Base-by-base conservation (phyloP, 1,140 invertebrate genomes). In the Drosophila orena region DNA sequence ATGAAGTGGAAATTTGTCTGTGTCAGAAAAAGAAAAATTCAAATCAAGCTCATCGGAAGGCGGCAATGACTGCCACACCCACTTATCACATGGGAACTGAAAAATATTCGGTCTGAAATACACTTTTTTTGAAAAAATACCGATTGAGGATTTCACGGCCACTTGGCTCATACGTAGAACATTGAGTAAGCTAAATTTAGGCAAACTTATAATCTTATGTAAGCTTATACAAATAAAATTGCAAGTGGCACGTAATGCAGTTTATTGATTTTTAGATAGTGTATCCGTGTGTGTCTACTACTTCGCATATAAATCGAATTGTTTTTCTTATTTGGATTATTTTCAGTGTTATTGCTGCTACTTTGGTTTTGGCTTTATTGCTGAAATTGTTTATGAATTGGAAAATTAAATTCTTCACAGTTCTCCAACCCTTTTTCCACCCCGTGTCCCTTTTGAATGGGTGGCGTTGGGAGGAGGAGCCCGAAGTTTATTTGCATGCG, bases 371-470 rank as follows among this genome's bases (percentile, higher is more conserved):
- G 66, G 58, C 53, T 81, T 85, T 85, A 85, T 81, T 86, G 74
- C 81, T 44, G 46, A 81, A 85, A 88, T 85, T 85, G 81, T 88
- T 85, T 85, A 85, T 86, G 81, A 85, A 85, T 85, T 85, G 81
- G 81, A 78, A 85, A 85, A 85, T 85, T 85, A 85, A 85, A 85
- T 81, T 81, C 79, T 68, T 75, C 59, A 81, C 81, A 65, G 43
- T 55, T 62, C 43, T 20, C 20, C 69, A 38, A 5, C 12, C 17
- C 24, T 6, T 22, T 43, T 20, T 27, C 35, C 12, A n/a, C n/a
- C 14, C 27, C 8, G 5, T 2, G n/a, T 15, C 44, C 30, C 30
- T 14, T 34, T 35, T 37, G 10, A 14, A 12, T 1, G 5, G 35
- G 12, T 12, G n/a, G 27, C 10, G 14, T 4, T 11, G 34, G 24